Evolutionary conservation across 92 coral and sea anemone species (phyloP).

Genomic region (Ricordea florida): DNA sequence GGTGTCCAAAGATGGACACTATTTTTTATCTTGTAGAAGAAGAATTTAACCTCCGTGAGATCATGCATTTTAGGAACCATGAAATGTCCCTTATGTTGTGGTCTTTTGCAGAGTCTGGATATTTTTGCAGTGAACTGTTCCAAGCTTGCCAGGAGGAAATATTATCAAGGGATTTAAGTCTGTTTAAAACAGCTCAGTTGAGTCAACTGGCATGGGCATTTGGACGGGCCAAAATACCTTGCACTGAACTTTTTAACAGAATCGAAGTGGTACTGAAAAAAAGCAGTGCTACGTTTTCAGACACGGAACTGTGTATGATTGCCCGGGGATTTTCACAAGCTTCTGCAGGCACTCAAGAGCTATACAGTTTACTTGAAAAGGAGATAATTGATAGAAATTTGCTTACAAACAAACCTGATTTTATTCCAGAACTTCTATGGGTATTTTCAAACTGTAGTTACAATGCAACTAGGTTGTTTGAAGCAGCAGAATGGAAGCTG

Average conservation of each 20-base stretch:
- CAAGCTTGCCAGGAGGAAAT: conserved; percentile 11
- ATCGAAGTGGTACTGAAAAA: not conserved
- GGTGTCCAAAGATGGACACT: not conserved
- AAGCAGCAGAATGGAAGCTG: not conserved
- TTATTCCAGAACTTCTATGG: conserved; percentile 15
- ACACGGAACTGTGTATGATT: conserved; percentile 17
- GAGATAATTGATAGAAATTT: conserved; percentile 17
- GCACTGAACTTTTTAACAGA: not conserved
- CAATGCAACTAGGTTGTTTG: not conserved
- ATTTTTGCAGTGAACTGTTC: conserved; percentile 3
- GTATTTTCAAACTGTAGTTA: conserved; percentile 22
- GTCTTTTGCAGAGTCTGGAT: conserved; percentile 21
- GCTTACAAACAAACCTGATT: not conserved
- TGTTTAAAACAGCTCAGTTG: conserved; percentile 18
- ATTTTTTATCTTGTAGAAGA: conserved; percentile 26
- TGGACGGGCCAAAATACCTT: not conserved
- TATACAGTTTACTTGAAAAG: not conserved
- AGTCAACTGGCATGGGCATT: conserved; percentile 32
- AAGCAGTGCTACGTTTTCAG: not conserved
- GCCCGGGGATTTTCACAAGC: conserved; percentile 10
- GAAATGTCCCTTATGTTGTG: conserved; percentile 22
- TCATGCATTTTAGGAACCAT: conserved; percentile 1
- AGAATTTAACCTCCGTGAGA: conserved; percentile 5
- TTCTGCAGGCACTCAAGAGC: not conserved
- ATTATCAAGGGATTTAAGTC: conserved; percentile 7